Conservation (phyloP, 2,113 vertebrate species). For the Elanoides forficatus region DNA sequence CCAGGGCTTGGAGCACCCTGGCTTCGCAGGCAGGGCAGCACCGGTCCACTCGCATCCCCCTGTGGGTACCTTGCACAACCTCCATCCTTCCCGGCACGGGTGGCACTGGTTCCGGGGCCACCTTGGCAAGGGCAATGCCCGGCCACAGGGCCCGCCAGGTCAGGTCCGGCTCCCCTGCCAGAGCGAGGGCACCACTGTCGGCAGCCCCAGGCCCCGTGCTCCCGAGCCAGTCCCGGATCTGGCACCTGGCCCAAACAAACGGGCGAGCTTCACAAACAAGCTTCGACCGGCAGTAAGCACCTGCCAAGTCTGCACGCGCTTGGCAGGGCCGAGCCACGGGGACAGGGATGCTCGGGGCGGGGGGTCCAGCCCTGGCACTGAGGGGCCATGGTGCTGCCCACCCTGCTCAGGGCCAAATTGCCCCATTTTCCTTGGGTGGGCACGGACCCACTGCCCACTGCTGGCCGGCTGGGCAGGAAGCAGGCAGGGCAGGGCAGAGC, state of each 20-base stretch:
- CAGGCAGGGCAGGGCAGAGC: neutral
- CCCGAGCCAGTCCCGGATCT: neutral
- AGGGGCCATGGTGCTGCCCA: fast-evolving
- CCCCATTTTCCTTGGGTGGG: neutral
- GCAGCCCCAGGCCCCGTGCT: neutral
- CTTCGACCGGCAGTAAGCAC: neutral
- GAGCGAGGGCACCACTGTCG: neutral
- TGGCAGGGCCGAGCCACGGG: fast-evolving
- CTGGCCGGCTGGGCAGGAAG: neutral
- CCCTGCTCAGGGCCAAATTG: fast-evolving
- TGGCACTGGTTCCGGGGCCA: neutral
- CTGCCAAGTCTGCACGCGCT: neutral
- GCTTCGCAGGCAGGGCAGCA: fast-evolving
- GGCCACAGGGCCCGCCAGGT: fast-evolving
- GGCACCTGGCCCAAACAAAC: neutral
- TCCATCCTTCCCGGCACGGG: fast-evolving
- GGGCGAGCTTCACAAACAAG: constrained; percentile 1
- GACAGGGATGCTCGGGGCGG: fast-evolving
- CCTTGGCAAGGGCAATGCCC: neutral
- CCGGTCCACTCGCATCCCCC: fast-evolving
- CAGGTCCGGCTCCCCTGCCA: neutral
- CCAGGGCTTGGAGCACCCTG: fast-evolving
- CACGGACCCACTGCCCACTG: fast-evolving
- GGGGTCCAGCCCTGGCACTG: fast-evolving
- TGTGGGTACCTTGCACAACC: neutral